A percentile compares a stretch with the other conserved stretches of the same genome.
Conservation (phyloP, 2,888 invertebrate genomes). For the Chrysotoxum bicinctum region DNA sequence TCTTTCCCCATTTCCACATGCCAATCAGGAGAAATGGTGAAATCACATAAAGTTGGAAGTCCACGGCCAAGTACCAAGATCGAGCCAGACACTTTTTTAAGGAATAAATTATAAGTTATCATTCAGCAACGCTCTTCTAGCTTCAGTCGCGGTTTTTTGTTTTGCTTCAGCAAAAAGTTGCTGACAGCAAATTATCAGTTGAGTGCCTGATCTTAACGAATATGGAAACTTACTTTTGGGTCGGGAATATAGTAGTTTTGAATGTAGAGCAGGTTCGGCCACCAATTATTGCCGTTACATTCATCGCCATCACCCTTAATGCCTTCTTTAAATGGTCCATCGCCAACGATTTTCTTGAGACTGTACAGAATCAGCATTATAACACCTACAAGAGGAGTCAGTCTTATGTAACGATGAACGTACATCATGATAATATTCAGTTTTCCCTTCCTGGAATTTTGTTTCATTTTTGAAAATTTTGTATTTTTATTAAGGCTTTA, state of each 20-base stretch:
- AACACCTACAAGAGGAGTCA: constrained; percentile 82
- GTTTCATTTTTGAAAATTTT: neutral
- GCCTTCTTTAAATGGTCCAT: constrained; percentile 79
- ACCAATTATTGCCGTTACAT: constrained; percentile 80
- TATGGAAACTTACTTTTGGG: neutral
- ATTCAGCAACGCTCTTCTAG: too few relatives aligned
- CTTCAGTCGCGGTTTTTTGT: too few relatives aligned
- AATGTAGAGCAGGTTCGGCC: constrained; percentile 81
- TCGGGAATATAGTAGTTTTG: constrained; percentile 79
- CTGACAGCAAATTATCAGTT: too few relatives aligned
- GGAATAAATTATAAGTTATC: too few relatives aligned
- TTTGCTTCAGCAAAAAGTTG: too few relatives aligned
- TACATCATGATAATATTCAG: constrained; percentile 77
- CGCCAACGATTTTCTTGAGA: constrained; percentile 80
- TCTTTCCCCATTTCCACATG: constrained; percentile 75
- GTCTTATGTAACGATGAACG: constrained; percentile 78
- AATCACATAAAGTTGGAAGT: constrained; percentile 82
- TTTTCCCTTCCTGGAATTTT: constrained; percentile 73
- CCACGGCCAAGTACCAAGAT: constrained; percentile 83
- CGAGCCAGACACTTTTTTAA: constrained; percentile 82
- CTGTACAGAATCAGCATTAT: constrained; percentile 81
- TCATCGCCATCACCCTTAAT: neutral
- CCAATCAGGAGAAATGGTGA: constrained; percentile 82
- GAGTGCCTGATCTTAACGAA: neutral
- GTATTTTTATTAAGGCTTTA: too few relatives aligned